Percentiles rank a stretch among this genome's conserved stretches.
Evolutionary conservation across 2,797 vertebrate species (phyloP).

Genomic region (Sebastes baramenuke): DNA sequence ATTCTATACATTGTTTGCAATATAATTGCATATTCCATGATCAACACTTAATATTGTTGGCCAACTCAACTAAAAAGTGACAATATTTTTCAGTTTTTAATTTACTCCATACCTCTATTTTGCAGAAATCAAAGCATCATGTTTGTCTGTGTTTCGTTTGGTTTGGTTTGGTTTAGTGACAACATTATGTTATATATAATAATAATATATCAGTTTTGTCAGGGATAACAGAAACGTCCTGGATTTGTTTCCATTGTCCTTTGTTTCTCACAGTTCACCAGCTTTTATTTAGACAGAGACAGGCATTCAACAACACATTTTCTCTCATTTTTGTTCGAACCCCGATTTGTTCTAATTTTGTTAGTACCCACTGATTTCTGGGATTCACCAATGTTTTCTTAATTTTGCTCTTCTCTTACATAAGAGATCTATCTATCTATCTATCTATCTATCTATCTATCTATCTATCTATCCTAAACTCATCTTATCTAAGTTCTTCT

Average conservation of each 20-base stretch:
- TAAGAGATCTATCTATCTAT: no score
- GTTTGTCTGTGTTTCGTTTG: neutral
- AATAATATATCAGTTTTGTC: neutral
- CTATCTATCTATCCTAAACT: no score
- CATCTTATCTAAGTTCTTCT: no score
- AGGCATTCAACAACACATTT: neutral
- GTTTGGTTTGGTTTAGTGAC: neutral
- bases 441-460: no score
- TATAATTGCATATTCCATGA: no score
- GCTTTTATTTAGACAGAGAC: neutral
- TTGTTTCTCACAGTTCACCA: neutral
- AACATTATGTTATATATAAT: neutral
- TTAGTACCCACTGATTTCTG: neutral
- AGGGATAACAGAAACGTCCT: neutral
- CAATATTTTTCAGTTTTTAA: neutral
- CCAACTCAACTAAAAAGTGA: neutral
- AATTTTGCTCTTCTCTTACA: no score
- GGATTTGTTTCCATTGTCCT: neutral
- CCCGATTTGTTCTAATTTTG: neutral
- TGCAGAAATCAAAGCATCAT: neutral
- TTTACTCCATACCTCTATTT: neutral
- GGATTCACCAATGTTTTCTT: no score
- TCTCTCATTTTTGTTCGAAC: neutral
- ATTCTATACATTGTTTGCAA: neutral
- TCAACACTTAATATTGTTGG: neutral